phyloP scores from a whole-genome alignment of 2,888 invertebrate genomes.

The Yponomeuta plumbellus region DNA sequence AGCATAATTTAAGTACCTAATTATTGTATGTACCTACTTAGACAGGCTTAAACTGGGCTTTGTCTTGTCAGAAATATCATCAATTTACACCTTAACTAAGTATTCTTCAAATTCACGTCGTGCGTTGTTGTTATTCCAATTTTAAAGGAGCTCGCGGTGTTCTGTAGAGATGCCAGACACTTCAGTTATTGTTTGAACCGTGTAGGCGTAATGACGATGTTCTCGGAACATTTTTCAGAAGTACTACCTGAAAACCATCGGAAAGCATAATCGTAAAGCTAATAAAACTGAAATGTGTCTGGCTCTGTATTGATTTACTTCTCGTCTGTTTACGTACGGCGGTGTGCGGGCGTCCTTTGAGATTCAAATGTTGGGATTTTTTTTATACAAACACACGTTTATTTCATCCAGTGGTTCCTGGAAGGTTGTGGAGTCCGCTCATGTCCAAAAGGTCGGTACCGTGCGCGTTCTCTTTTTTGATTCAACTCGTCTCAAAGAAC shows the following conservation, averaged over 20 bases:
- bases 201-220: neutral
- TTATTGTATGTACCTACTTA: neutral
- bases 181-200: neutral
- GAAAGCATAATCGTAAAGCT: constrained; percentile 64
- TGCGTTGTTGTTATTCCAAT: neutral
- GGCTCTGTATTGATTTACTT: constrained; percentile 62
- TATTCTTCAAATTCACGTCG: neutral
- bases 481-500: neutral
- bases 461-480: neutral
- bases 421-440: neutral
- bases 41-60: neutral
- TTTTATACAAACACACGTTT: neutral
- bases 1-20: neutral
- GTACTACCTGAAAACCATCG: constrained; percentile 21
- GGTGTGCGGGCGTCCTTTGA: constrained; percentile 54
- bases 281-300: constrained; percentile 52
- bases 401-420: constrained; percentile 3
- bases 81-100: neutral
- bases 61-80: neutral
- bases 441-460: neutral
- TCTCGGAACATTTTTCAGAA: neutral
- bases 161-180: neutral
- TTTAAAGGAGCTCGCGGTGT: neutral
- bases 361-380: constrained; percentile 30
- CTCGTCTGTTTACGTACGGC: constrained; percentile 49